A percentile compares a stretch with the other conserved stretches of the same genome.
Conservation (phyloP, 2,888 invertebrate species). For the Cryptus armator region DNA sequence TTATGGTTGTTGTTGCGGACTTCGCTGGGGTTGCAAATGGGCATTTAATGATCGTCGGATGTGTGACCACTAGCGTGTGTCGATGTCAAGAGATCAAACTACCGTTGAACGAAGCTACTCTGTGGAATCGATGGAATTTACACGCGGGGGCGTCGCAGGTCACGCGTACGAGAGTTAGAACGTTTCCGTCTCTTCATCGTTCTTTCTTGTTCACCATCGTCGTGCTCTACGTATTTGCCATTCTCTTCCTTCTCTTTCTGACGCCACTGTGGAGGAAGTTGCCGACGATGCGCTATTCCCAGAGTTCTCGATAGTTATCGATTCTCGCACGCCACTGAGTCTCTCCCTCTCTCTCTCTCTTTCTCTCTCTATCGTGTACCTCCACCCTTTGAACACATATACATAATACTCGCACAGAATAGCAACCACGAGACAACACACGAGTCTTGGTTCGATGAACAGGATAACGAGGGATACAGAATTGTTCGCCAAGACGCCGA, state of each 20-base stretch:
- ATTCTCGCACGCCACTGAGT: constrained; percentile 61
- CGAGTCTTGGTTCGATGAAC: constrained; percentile 48
- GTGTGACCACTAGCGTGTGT: constrained; percentile 31
- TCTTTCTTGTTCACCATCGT: constrained; percentile 12
- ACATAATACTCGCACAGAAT: neutral
- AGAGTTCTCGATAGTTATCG: constrained; percentile 64
- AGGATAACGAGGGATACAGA: constrained; percentile 49
- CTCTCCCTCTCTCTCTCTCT: constrained; percentile 11
- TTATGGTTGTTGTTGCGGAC: neutral
- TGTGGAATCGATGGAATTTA: constrained; percentile 44
- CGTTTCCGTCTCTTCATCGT: constrained; percentile 15
- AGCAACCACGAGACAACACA: constrained; percentile 32
- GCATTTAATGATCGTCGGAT: constrained; percentile 22
- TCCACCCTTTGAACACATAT: neutral
- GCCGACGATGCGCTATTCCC: constrained; percentile 55
- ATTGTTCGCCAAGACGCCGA: neutral
- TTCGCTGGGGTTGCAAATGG: neutral
- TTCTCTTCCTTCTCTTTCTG: neutral
- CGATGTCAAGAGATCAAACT: constrained; percentile 36
- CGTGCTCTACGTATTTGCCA: constrained; percentile 60
- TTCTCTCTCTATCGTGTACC: neutral
- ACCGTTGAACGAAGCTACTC: constrained; percentile 45
- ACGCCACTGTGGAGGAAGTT: constrained; percentile 47
- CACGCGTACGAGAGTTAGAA: constrained; percentile 38
- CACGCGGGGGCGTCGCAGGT: constrained; percentile 51